These are phyloP conservation scores for Pithys albifrons DNA, from an alignment of 2,113 vertebrate species.

Conservation along the genomic window DNA sequence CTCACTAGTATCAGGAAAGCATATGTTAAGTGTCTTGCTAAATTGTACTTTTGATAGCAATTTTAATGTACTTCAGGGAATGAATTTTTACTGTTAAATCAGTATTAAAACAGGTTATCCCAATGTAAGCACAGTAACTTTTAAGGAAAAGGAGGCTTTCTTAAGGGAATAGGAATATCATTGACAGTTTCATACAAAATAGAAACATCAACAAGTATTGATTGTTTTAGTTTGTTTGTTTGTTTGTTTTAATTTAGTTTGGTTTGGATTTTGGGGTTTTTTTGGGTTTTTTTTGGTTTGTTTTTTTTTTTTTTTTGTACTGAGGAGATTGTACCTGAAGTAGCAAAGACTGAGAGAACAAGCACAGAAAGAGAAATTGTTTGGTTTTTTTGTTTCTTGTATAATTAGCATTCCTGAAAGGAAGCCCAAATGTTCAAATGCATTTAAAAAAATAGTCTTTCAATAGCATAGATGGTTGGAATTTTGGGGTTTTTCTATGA, in stretches of 20 bases:
- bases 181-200: background rate
- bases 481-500: background rate
- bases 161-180: background rate
- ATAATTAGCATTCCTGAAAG: background rate
- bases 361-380: background rate
- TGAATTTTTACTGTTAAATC: background rate
- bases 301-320: background rate
- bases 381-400: background rate
- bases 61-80: background rate
- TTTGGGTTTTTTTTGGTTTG: too few relatives aligned
- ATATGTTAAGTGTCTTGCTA: background rate
- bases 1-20: background rate
- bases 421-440: background rate
- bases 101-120: background rate
- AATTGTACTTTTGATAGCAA: background rate
- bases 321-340: background rate
- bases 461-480: background rate
- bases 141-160: background rate
- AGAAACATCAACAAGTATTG: background rate
- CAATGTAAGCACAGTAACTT: background rate
- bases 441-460: background rate
- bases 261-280: background rate
- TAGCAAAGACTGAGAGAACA: background rate
- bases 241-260: too few relatives aligned
- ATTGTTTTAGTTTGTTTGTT: background rate